These are phyloP conservation scores for Seriola dumerili DNA, from an alignment of 2,113 vertebrate species.

Conservation along the genomic window DNA sequence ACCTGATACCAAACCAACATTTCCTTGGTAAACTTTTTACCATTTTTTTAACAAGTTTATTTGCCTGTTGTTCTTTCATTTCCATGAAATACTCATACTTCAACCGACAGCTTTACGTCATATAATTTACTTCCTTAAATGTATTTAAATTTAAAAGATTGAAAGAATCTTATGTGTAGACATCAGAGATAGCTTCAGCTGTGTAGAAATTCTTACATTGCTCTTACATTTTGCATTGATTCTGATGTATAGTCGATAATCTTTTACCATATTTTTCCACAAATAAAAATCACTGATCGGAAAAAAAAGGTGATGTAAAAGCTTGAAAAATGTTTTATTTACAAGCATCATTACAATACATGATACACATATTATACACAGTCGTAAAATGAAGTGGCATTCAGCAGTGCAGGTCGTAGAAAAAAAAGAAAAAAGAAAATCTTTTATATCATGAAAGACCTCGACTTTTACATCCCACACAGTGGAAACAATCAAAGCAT, in stretches of 20 bases:
- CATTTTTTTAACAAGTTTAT: background rate
- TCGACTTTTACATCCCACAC: conserved; percentile 72
- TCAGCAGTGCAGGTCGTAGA: conserved; percentile 58
- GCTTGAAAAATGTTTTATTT: conserved; percentile 64
- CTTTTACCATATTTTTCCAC: conserved; percentile 21
- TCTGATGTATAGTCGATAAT: conserved; percentile 2
- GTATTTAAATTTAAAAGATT: conserved; percentile 19
- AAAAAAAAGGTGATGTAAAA: conserved; percentile 7
- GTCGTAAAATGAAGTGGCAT: conserved; percentile 45
- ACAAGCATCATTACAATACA: conserved; percentile 31
- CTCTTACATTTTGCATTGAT: conserved; percentile 25
- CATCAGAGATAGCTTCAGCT: background rate
- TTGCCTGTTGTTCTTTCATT: background rate
- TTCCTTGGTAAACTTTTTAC: background rate
- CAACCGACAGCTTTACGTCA: conserved; percentile 9
- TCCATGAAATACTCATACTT: background rate
- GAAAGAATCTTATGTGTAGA: conserved; percentile 4
- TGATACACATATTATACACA: conserved; percentile 48
- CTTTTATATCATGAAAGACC: conserved; percentile 1
- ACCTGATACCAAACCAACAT: background rate
- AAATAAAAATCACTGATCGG: conserved; percentile 56
- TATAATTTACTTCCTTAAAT: background rate
- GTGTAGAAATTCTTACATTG: conserved; percentile 2
- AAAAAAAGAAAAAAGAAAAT: background rate
- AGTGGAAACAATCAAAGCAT: conserved; percentile 69